Conservation (phyloP, 2,113 vertebrate species). For the Malurus alboscapulatus region DNA sequence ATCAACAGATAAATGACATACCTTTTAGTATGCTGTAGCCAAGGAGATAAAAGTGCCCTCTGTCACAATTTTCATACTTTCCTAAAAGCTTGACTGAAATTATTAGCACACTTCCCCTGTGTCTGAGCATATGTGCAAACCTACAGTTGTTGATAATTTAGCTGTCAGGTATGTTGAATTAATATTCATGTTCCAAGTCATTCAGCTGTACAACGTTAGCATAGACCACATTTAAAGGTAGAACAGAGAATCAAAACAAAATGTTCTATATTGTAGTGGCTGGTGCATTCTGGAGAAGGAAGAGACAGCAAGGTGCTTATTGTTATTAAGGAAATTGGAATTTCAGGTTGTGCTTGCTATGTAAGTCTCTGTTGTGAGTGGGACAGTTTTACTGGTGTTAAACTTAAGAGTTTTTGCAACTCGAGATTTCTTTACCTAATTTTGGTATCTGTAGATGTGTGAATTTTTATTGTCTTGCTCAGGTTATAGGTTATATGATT, state of each 20-base stretch:
- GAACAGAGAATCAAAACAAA: not conserved
- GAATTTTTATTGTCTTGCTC: not conserved
- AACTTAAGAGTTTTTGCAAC: not conserved
- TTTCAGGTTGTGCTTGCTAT: not conserved
- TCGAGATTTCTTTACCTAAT: not conserved
- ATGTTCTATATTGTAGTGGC: not conserved
- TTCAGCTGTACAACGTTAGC: not conserved
- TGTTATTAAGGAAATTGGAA: not conserved
- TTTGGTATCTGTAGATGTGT: not conserved
- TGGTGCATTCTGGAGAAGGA: not conserved
- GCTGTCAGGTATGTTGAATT: not conserved
- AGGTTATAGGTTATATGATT: not conserved
- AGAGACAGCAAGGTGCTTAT: not conserved
- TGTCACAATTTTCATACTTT: not conserved
- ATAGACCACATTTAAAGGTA: not conserved
- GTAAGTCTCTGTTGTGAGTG: not conserved
- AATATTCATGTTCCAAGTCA: not conserved
- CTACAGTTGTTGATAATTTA: not conserved
- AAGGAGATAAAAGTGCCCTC: not conserved
- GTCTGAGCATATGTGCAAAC: not conserved
- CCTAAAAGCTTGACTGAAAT: not conserved
- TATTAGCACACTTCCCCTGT: not conserved
- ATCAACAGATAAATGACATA: not conserved
- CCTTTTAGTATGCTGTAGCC: not conserved
- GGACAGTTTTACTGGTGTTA: not conserved